Conservation (phyloP, 2,113 vertebrate species). For the Pao palembangensis region DNA sequence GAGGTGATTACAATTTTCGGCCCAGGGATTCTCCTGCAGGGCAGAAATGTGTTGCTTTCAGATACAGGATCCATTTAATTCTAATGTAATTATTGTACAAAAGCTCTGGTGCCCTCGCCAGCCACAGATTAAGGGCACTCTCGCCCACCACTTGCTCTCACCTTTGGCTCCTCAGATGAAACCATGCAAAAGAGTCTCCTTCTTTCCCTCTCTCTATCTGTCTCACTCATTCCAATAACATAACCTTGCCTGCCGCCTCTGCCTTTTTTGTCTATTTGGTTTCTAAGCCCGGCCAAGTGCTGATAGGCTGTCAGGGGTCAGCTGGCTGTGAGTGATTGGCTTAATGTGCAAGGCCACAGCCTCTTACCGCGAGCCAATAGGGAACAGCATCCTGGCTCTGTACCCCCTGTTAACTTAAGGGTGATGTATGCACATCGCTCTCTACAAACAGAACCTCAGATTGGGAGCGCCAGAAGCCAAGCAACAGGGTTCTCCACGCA, state of each 20-base stretch:
- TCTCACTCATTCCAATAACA: conserved; percentile 50
- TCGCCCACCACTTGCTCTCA: conserved; percentile 77
- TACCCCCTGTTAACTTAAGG: too few relatives aligned
- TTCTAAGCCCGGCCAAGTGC: conserved; percentile 64
- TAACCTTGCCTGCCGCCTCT: conserved; percentile 59
- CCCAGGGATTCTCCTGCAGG: conserved; percentile 77
- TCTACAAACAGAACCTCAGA: conserved; percentile 68
- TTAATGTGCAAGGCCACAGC: conserved; percentile 67
- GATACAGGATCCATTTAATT: conserved; percentile 80
- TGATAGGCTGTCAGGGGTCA: conserved; percentile 74
- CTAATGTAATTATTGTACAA: conserved; percentile 80
- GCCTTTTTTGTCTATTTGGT: conserved; percentile 68
- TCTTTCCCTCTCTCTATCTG: conserved; percentile 39
- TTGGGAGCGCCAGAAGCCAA: conserved; percentile 48
- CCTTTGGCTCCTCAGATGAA: conserved; percentile 77
- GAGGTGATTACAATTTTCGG: conserved; percentile 83
- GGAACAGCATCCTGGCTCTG: conserved; percentile 46
- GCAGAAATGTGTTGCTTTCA: conserved; percentile 83
- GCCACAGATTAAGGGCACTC: conserved; percentile 76
- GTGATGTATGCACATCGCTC: too few relatives aligned
- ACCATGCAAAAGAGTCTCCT: conserved; percentile 64
- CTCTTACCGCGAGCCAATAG: conserved; percentile 63
- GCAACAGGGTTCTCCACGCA: conserved; percentile 52
- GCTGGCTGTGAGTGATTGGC: conserved; percentile 71
- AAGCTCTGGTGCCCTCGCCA: conserved; percentile 74